Percentiles rank a stretch among this genome's conserved stretches.
phyloP scores from a whole-genome alignment of 2,888 invertebrate species.

The Zaprionus bogoriensis region DNA sequence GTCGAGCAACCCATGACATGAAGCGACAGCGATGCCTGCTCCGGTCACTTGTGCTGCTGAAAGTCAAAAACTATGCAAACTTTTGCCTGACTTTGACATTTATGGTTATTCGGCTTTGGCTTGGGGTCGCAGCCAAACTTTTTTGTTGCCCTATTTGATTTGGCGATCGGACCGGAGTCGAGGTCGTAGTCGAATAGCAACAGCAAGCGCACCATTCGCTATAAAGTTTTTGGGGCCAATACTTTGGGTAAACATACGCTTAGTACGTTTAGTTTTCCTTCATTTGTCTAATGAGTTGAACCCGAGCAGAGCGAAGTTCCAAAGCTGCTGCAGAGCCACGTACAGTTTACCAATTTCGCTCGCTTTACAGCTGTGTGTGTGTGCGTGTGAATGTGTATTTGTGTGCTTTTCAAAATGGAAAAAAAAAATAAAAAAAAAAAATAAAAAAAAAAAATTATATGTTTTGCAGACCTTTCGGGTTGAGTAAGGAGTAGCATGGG shows the following conservation, averaged over 20 bases:
- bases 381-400: constrained; percentile 25
- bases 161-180: constrained; percentile 41
- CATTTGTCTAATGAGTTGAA: constrained; percentile 73
- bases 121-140: constrained; percentile 46
- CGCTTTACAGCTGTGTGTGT: constrained; percentile 46
- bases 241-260: constrained; percentile 57
- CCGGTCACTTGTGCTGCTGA: constrained; percentile 44
- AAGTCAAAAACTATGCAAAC: constrained; percentile 78
- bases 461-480: constrained; percentile 26
- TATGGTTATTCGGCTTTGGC: constrained; percentile 69
- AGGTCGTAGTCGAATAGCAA: background rate
- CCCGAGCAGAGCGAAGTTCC: constrained; percentile 29
- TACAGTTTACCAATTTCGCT: constrained; percentile 48
- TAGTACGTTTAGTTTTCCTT: constrained; percentile 59
- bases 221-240: constrained; percentile 58
- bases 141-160: constrained; percentile 63
- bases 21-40: constrained; percentile 12
- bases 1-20: background rate
- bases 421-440: constrained; percentile 16
- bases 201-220: background rate
- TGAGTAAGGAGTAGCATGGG: too few species aligned
- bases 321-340: constrained; percentile 37
- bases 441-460: constrained; percentile 10
- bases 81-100: constrained; percentile 79
- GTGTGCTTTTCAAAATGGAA: constrained; percentile 2